Conservation (phyloP, 2,797 vertebrate genomes). For the Selene dorsalis region DNA sequence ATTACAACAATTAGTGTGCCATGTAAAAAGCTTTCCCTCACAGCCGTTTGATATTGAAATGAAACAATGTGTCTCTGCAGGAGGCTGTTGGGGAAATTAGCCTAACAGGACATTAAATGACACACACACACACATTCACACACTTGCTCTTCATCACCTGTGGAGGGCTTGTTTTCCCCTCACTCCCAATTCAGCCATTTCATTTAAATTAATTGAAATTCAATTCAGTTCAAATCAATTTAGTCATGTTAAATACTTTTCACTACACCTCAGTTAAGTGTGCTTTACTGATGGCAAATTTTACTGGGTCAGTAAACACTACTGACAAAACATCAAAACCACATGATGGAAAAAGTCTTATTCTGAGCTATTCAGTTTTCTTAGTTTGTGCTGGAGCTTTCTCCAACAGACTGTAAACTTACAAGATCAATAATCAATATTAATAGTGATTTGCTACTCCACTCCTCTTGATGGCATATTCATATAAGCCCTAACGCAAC, state of each 20-base stretch:
- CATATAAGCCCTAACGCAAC: not conserved
- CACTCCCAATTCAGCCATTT: constrained; percentile 47
- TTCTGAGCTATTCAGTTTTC: no score
- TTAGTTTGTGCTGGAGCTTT: no score
- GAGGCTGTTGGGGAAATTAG: constrained; percentile 74
- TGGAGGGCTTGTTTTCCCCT: constrained; percentile 42
- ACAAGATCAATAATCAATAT: not conserved
- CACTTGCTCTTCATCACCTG: constrained; percentile 63
- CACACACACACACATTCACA: constrained; percentile 44
- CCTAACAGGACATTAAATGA: constrained; percentile 68
- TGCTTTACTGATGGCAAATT: constrained; percentile 6
- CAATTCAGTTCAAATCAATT: constrained; percentile 47
- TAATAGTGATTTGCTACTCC: not conserved
- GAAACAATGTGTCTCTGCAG: constrained; percentile 69
- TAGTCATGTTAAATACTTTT: constrained; percentile 48
- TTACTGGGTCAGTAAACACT: constrained; percentile 1
- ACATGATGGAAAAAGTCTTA: not conserved
- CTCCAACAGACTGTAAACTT: not conserved
- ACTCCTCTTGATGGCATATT: constrained; percentile 1
- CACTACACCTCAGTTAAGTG: constrained; percentile 12
- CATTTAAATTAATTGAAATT: constrained; percentile 59
- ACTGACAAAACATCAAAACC: constrained; percentile 28
- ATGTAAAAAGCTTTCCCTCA: constrained; percentile 76
- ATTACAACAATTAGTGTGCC: constrained; percentile 79
- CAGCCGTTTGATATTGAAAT: constrained; percentile 82